Evolutionary conservation across 1,140 invertebrate genomes (phyloP), one percentile per base, ranked within the genome.

Genomic region (Neodiprion pinetum): DNA sequence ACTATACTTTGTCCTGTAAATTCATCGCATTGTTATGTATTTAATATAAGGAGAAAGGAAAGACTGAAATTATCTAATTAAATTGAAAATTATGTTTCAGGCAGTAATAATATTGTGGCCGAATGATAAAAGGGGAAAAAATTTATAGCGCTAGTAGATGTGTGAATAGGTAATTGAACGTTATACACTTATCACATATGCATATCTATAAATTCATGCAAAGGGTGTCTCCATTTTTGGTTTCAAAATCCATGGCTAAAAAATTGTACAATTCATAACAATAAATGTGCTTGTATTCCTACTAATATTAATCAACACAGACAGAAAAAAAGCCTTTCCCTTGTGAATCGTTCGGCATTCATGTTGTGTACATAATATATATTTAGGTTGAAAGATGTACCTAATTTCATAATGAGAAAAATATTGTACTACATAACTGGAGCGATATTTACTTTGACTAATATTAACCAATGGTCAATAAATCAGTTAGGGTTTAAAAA

Each of bases 11-110:
- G 53, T 61, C 53, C 53, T 12, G n/a, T 61, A 61, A 12, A 17
- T 61, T 5, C 11, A 61, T 17, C 53, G n/a, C 53, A 61, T 61
- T 12, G 3, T 14, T 61, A 61, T 61, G 53, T 61, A 61, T 61
- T 14, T 61, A 61, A 61, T 61, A 17, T 61, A 61, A 61, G 53
- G 4, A 61, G 53, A 17, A 61, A 61, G 11, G 8, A 61, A 9
- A 5, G 11, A 61, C n/a, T 61, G 65, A 73, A 28, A 71, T 71
- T 70, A 67, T 78, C 75, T 77, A 82, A 80, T 21, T 78, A 79
- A 74, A 79, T 74, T 10, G 49, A 76, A 74, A 84, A 83, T 86
- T 87, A 82, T 88, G 83, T 88, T 87, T 86, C 85, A 87, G 85
- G 85, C 84, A 79, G 77, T 86, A 87, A 87, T 83, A 78, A 83